Percentiles rank a stretch among this genome's conserved stretches.
Evolutionary conservation across 2,888 invertebrate genomes (phyloP).

Genomic region (Busseola fusca): DNA sequence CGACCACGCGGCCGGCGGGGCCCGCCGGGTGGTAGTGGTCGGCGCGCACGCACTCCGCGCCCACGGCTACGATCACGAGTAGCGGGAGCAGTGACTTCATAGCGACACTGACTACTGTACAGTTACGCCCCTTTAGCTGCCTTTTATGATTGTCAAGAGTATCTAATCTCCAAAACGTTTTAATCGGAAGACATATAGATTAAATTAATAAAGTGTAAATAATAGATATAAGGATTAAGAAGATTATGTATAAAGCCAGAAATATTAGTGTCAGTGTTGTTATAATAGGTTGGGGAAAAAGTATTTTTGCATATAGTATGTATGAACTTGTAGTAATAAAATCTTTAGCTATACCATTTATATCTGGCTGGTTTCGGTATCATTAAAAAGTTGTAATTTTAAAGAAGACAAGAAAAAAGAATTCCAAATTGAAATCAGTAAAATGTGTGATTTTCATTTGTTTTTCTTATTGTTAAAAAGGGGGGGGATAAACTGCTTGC

Average conservation of each 20-base stretch:
- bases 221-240: neutral
- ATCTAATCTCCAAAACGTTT: slow-evolving; percentile 33
- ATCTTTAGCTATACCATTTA: too few species aligned
- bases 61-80: slow-evolving; percentile 5
- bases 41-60: slow-evolving; percentile 14
- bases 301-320: too few species aligned
- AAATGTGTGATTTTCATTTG: too few species aligned
- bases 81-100: slow-evolving; percentile 38
- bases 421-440: too few species aligned
- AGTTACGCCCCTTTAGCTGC: neutral
- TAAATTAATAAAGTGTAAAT: slow-evolving; percentile 3
- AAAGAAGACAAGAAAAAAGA: too few species aligned
- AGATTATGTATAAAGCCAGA: neutral
- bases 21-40: slow-evolving; percentile 56
- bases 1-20: neutral
- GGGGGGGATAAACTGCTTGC: too few species aligned
- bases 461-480: too few species aligned
- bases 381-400: too few species aligned
- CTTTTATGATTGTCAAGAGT: slow-evolving; percentile 33
- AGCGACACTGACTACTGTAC: slow-evolving; percentile 12
- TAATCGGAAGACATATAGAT: slow-evolving; percentile 19
- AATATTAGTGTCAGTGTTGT: neutral
- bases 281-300: too few species aligned
- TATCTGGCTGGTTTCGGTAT: too few species aligned
- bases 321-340: too few species aligned